Conservation (phyloP, 2,888 invertebrate genomes). For the Macaria notata region DNA sequence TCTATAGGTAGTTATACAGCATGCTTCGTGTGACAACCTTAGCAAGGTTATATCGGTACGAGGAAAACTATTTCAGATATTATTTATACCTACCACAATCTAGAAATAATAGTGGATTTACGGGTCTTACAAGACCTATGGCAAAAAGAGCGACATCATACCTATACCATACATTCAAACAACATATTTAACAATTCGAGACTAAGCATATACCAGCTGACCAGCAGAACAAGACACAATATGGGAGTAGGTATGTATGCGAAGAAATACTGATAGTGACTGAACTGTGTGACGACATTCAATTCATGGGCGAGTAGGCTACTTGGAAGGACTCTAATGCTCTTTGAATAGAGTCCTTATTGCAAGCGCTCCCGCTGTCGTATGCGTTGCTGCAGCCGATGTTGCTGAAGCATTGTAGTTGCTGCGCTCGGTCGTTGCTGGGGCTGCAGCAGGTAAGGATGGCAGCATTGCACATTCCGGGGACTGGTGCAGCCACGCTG, state of each 20-base stretch:
- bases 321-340: slow-evolving; percentile 51
- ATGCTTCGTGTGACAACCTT: too few relatives aligned
- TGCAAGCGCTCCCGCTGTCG: slow-evolving; percentile 46
- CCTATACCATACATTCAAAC: too few relatives aligned
- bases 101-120: too few relatives aligned
- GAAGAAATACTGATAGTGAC: slow-evolving; percentile 48
- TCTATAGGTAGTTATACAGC: too few relatives aligned
- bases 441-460: slow-evolving; percentile 59
- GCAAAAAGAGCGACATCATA: too few relatives aligned
- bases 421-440: slow-evolving; percentile 29
- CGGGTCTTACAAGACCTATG: too few relatives aligned
- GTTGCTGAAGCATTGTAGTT: slow-evolving; percentile 50
- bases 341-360: slow-evolving; percentile 37
- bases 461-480: slow-evolving; percentile 55
- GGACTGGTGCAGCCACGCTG: slow-evolving; percentile 17
- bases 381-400: slow-evolving; percentile 48
- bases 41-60: too few relatives aligned
- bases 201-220: neutral
- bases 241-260: slow-evolving; percentile 7
- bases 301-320: slow-evolving; percentile 50
- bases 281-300: slow-evolving; percentile 27
- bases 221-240: slow-evolving; percentile 18
- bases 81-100: too few relatives aligned
- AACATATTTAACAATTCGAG: too few relatives aligned
- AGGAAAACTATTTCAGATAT: too few relatives aligned